Conservation (phyloP, 2,888 invertebrate genomes). For the Siphlonurus alternatus region DNA sequence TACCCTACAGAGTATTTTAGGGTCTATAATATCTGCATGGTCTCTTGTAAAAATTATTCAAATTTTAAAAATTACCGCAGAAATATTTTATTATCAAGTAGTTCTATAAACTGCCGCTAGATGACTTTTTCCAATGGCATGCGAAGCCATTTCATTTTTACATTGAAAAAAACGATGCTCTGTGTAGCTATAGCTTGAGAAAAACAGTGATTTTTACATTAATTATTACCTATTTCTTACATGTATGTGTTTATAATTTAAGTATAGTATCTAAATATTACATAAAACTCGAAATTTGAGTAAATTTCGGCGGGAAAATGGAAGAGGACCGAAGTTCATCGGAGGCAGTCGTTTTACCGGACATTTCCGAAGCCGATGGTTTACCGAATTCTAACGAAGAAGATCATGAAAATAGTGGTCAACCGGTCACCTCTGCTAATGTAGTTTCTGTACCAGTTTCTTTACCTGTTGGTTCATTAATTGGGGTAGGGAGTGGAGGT, state of each 20-base stretch:
- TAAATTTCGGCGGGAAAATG: slow-evolving; percentile 20
- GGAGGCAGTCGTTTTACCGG: slow-evolving; percentile 26
- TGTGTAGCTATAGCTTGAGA: background rate
- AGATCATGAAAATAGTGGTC: slow-evolving; percentile 23
- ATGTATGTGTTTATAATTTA: background rate
- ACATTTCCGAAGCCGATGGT: slow-evolving; percentile 34
- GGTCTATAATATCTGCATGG: no score
- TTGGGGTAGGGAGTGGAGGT: slow-evolving; percentile 40
- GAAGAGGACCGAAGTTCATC: slow-evolving; percentile 10
- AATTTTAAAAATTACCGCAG: no score
- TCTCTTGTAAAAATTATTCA: no score
- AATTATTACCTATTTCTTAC: background rate
- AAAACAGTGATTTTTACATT: background rate
- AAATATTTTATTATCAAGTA: no score
- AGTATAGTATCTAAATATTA: background rate
- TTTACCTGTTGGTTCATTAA: slow-evolving; percentile 62
- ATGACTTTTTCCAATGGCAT: no score
- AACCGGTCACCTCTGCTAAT: slow-evolving; percentile 20
- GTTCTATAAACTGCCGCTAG: no score
- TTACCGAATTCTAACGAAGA: slow-evolving; percentile 31
- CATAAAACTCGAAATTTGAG: slow-evolving; percentile 1
- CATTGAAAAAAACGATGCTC: background rate
- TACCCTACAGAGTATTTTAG: no score
- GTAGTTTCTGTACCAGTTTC: slow-evolving; percentile 42
- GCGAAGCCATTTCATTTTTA: background rate